Base-by-base conservation (phyloP, 2,888 invertebrate species). In the Chouioia cunea region DNA sequence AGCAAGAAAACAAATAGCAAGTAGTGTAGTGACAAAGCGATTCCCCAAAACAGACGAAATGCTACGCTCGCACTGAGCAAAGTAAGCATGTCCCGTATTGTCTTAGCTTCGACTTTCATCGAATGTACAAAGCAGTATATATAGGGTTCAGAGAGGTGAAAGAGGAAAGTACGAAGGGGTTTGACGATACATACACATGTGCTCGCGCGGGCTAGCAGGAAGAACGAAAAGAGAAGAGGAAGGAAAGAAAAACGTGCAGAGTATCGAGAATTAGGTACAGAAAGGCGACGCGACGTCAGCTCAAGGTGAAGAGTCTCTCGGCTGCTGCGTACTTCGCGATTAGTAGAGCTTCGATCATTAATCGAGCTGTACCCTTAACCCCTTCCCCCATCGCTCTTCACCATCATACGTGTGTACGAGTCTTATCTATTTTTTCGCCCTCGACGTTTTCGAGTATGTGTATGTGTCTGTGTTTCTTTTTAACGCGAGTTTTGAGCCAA, bases 221-320 rank as follows among this genome's bases (percentile, higher is more conserved):
- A 27, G 18, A 52, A 16, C 2, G 20, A 22, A 22, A 50, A 20
- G 20, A 20, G 23, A 8, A 18, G 47, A 18, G 22, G 16, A 20
- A 44, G 47, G 50, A 18, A 4, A 46, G 63, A 50, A 18, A 47
- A 50, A 52, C 16, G 47, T 27, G 27, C 18, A 20, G 47, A 23
- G 46, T 18, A 0, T 46, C 50, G 46, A 1, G 18, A 27, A 27
- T 3, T 6, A 27, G 27, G 27, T 6, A 27, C 6, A 27, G 16
- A 48, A n/a, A 12, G 59, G 48, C 47, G 62, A 59, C 64, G 71
- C 72, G 60, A 22, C 54, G 65, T 72, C 72, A 72, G 72, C 68
- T 68, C 54, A 68, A 60, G 72, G 68, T 72, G 68, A 72, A 68
- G 72, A 65, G 71, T 48, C 71, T 60, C 71, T 68, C 60, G 20